Conservation (phyloP, 2,113 vertebrate species). For the Cryptomyrus ogoouensis region DNA sequence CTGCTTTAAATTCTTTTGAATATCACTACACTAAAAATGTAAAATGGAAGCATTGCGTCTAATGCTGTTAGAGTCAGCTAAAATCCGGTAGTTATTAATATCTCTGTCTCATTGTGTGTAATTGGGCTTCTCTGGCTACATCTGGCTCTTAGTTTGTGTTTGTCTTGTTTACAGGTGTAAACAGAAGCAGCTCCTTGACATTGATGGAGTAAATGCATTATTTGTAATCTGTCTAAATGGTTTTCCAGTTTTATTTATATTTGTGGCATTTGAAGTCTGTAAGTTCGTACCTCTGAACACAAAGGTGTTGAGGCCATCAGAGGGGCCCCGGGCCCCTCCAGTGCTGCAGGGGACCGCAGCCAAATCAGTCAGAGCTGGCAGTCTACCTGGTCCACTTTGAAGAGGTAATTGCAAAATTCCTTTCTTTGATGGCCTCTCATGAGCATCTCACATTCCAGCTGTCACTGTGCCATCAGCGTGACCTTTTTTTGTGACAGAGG, state of each 20-base stretch:
- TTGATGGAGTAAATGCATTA: background rate
- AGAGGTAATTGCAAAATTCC: slow-evolving; percentile 21
- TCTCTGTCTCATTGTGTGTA: background rate
- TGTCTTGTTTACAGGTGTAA: background rate
- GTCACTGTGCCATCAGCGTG: slow-evolving; percentile 14
- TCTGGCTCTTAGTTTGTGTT: slow-evolving; percentile 39
- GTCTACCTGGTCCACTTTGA: slow-evolving; percentile 18
- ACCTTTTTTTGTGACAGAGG: slow-evolving; percentile 31
- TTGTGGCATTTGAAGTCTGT: background rate
- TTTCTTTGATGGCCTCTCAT: slow-evolving; percentile 10
- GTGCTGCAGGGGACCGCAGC: background rate
- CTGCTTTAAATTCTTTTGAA: slow-evolving; percentile 99
- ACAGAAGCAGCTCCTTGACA: background rate
- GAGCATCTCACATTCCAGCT: slow-evolving; percentile 9
- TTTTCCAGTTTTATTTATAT: background rate
- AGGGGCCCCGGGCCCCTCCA: background rate
- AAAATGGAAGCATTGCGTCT: slow-evolving; percentile 84
- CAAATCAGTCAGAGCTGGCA: slow-evolving; percentile 6
- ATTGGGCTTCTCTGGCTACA: background rate
- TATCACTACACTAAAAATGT: slow-evolving; percentile 99
- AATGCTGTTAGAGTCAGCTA: slow-evolving; percentile 91
- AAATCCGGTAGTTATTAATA: slow-evolving; percentile 81
- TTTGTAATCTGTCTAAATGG: background rate
- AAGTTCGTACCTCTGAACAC: background rate
- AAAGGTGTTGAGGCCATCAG: background rate